Evolutionary conservation across 1,140 invertebrate species (phyloP), one percentile per base, ranked within the genome.

Genomic region (Drosophila ercepeae): DNA sequence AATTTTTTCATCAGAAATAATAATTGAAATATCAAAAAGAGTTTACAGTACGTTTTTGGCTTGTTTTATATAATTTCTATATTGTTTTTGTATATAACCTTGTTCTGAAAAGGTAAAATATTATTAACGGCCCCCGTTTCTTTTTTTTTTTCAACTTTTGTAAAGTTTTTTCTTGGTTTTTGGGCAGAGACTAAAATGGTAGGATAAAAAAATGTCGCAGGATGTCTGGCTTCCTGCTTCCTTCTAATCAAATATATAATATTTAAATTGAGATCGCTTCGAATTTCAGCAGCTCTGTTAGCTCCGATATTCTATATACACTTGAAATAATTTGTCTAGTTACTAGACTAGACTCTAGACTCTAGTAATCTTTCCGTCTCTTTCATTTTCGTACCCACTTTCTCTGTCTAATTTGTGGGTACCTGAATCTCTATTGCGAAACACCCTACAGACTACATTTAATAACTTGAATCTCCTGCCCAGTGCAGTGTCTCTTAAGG

Each of bases 201-300:
- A 55, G 13, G 61, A 50, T 69, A 55, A 69, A 69, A 63, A 68
- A 69, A 68, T 18, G 16, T 1, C 4, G 21, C 4, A 39, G 6
- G 7, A 2, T 14, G 11, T 9, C 8, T 21, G 19, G n/a, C n/a
- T n/a, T n/a, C n/a, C n/a, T n/a, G n/a, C n/a, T n/a, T n/a, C n/a
- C 9, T 34, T 27, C 5, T 18, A 68, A 57, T 69, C 51, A 69
- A 69, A 69, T 69, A 69, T 69, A 69, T 69, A 57, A 69, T 69
- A 69, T 69, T 69, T 41, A 69, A 48, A 36, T 69, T 57, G 42
- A 57, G 63, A 70, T 70, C 64, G 64, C 60, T 50, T 23, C 67
- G 32, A 63, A 49, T 55, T n/a, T n/a, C n/a, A n/a, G 23, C 27
- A 8, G 55, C 34, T n/a, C n/a, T n/a, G n/a, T n/a, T n/a, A 42